Base-by-base conservation (phyloP, 2,113 vertebrate genomes). In the Chamaea fasciata region DNA sequence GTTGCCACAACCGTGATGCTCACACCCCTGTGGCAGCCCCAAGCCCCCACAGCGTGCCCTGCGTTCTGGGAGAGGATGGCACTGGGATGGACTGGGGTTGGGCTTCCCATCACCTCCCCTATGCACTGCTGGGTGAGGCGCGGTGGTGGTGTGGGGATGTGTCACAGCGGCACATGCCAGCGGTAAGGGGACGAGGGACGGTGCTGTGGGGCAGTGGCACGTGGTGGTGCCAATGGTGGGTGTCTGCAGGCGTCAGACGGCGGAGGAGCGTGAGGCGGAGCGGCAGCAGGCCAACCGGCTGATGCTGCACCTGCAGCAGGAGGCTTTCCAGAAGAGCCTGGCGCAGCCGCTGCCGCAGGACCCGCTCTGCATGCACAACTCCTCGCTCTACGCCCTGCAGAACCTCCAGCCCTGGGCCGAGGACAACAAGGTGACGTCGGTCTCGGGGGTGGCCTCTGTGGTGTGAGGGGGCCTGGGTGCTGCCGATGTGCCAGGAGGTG, bases 321-420 rank as follows among this genome's bases (percentile, higher is more conserved):
- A 99, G 96, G 99, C 99, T 60, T 99, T 99, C 83, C 99, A 99
- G 94, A 99, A 99, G 98, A 99, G 98, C 62, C 97, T 99, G 97
- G 98, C 98, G 68, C 98, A 99, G 21, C 98, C 99, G 3, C 98
- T 99, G 97, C 99, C 99, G 77, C 99, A 98, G 30, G 99, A 99
- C 98, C 99, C 99, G 3, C 98, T 99, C 93, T 99, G 99, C 97
- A 98, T 99, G 97, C 99, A 99, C 98, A 99, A 99, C 98, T 99
- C 99, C 86, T 99, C 99, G 15, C 99, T 99, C 83, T 96, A 96
- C 4, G 95, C 94, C 95, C 98, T 99, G 97, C 99, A 99, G 98
- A 99, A 99, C 98, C 98, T 99, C 90, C 99, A 99, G 98, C 99
- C 99, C 81, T 99, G 99, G 99, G 99, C 99, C 2, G 99, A 99